phyloP scores from a whole-genome alignment of 2,888 invertebrate genomes.

The Orchesella flavescens region DNA sequence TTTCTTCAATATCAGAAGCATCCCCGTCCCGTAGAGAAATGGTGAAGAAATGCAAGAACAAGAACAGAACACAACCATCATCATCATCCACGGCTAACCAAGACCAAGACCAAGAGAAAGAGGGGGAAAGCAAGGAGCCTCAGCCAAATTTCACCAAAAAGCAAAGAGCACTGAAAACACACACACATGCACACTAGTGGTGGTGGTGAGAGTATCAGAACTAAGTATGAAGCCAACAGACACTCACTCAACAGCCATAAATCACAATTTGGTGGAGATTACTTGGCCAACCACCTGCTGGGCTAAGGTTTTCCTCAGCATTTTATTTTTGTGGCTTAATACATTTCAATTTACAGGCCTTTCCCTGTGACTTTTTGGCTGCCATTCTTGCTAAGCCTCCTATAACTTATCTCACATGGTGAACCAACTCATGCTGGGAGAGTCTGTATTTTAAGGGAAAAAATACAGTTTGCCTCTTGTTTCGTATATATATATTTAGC shows the following conservation, averaged over 20 bases:
- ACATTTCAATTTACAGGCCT: slow-evolving; percentile 72
- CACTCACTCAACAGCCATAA: slow-evolving; percentile 70
- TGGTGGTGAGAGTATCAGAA: neutral
- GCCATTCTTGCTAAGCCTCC: slow-evolving; percentile 66
- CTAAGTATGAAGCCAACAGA: slow-evolving; percentile 52
- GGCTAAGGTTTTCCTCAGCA: slow-evolving; percentile 69
- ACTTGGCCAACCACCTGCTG: slow-evolving; percentile 72
- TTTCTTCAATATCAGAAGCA: neutral
- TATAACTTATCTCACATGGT: slow-evolving; percentile 68
- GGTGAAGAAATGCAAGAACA: slow-evolving; percentile 3
- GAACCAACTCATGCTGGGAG: slow-evolving; percentile 46
- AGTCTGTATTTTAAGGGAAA: neutral
- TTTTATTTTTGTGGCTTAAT: slow-evolving; percentile 71
- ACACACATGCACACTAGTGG: neutral
- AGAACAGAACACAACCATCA: no score
- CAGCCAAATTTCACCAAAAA: slow-evolving; percentile 1
- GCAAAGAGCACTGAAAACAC: neutral
- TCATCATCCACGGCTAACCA: no score
- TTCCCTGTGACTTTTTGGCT: slow-evolving; percentile 57
- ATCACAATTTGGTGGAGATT: slow-evolving; percentile 73
- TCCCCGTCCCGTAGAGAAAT: slow-evolving; percentile 23
- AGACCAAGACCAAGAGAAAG: neutral
- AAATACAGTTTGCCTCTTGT: neutral
- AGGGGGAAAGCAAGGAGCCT: neutral
- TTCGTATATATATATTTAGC: neutral